These are phyloP conservation scores for Henicopernis longicauda DNA, from an alignment of 2,113 vertebrate species.

Conservation along the genomic window DNA sequence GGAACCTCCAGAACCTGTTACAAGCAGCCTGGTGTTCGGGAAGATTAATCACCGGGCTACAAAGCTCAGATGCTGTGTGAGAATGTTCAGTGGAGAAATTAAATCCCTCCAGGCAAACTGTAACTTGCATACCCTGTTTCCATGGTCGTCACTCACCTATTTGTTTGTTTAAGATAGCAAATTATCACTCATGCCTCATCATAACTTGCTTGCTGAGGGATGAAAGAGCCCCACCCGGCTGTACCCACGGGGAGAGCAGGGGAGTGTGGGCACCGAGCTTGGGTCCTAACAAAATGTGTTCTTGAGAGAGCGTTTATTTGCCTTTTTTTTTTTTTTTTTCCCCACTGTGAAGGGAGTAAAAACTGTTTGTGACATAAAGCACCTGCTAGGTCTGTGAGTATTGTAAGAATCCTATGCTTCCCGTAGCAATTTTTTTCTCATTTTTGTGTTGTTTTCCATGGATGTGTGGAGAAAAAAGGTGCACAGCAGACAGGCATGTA, in stretches of 20 bases:
- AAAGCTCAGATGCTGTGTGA: not conserved
- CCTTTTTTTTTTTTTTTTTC: not conserved
- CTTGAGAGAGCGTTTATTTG: not conserved
- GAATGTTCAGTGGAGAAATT: constrained; percentile 3
- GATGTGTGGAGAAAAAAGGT: not conserved
- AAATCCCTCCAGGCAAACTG: not conserved
- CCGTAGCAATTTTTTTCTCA: not conserved
- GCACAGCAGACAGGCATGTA: accelerated
- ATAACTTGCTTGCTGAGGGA: not conserved
- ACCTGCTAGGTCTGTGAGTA: not conserved
- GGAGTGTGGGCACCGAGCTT: not conserved
- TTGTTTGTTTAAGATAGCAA: constrained; percentile 26
- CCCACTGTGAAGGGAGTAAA: not conserved
- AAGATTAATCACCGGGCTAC: constrained; percentile 29
- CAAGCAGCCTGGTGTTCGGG: constrained; percentile 34
- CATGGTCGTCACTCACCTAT: constrained; percentile 9
- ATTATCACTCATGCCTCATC: not conserved
- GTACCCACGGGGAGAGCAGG: not conserved
- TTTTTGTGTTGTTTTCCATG: not conserved
- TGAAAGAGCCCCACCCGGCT: not conserved
- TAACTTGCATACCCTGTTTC: not conserved
- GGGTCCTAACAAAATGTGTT: not conserved
- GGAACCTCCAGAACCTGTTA: constrained; percentile 45
- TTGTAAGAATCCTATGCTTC: not conserved
- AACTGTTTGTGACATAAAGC: not conserved